Base-by-base conservation (phyloP, 2,797 vertebrate species). In the Macroramphosus scolopax region DNA sequence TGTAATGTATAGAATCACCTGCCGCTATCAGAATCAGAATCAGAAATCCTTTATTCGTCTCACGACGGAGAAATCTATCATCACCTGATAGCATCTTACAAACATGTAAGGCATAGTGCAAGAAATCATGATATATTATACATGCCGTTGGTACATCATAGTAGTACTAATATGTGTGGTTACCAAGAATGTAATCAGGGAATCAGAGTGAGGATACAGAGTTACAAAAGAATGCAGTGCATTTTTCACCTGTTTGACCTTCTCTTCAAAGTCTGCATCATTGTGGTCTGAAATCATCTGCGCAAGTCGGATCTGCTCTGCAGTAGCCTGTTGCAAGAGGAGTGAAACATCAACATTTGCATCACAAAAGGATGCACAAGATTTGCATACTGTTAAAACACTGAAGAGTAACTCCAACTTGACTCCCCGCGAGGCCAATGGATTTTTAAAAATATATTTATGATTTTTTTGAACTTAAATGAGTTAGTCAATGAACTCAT, bases 251-350 rank as follows among this genome's bases (percentile, higher is more conserved):
- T 99, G 96, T 92, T 98, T 99, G 84, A 99, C 96, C 77, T 97
- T 98, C 85, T 96, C 95, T 71, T 98, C 96, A 88, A 99, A 99
- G 89, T 98, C 97, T 81, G 95, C 94, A 62, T 99, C 97, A 16
- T 97, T 98, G 87, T 99, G 94, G 90, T 99, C 96, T 42, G 96
- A 98, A 89, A 98, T 99, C 96, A 98, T 97, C 93, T 98, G 96
- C 70, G 96, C 96, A 68, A 99, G 94, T 90, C 96, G 89, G 83
- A 99, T 99, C 87, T 99, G 97, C 92, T 99, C 97, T 3, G 96
- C 96, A 24, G 97, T 99, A 68, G 97, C 97, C 97, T 99, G 70
- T 30, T 43, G 2, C 6, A 60, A 65, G 16, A 42, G 17, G 4
- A 44, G 4, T 5, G 5, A 42, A 36, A 51, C 7, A 35, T 43